Percentiles rank a stretch among this genome's conserved stretches.
Conservation (phyloP, 2,113 vertebrate genomes). For the Tursiops truncatus region DNA sequence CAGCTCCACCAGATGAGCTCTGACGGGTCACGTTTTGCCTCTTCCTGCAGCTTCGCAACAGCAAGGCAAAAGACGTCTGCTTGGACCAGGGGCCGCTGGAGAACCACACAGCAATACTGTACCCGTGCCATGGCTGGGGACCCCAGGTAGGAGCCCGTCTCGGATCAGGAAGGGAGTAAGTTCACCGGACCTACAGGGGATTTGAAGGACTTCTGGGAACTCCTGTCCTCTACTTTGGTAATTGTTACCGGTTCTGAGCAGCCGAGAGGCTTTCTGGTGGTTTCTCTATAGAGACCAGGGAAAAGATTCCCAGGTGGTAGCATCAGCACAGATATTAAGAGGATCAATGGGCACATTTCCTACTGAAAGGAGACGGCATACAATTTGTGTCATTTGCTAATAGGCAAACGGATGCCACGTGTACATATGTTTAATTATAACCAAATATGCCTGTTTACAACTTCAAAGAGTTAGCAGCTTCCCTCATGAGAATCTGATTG, state of each 20-base stretch:
- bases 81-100: constrained; percentile 95
- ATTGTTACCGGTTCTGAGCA: background rate
- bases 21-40: constrained; percentile 7
- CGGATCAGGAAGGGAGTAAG: background rate
- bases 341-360: background rate
- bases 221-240: background rate
- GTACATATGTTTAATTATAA: background rate
- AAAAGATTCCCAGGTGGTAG: background rate
- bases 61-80: constrained; percentile 94
- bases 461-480: background rate
- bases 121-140: constrained; percentile 96
- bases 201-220: background rate
- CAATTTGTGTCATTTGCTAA: background rate
- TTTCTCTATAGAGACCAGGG: background rate
- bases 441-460: background rate
- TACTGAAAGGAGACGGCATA: background rate
- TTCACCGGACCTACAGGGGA: background rate
- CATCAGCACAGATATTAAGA: background rate
- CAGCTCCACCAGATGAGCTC: rapidly evolving
- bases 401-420: rapidly evolving
- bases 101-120: constrained; percentile 96
- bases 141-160: constrained; percentile 89
- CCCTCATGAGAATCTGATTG: background rate
- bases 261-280: background rate
- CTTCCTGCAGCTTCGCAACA: constrained; percentile 91